Evolutionary conservation across 2,797 vertebrate genomes (phyloP), one percentile per base, ranked within the genome.

Genomic region (Channallabes apus): DNA sequence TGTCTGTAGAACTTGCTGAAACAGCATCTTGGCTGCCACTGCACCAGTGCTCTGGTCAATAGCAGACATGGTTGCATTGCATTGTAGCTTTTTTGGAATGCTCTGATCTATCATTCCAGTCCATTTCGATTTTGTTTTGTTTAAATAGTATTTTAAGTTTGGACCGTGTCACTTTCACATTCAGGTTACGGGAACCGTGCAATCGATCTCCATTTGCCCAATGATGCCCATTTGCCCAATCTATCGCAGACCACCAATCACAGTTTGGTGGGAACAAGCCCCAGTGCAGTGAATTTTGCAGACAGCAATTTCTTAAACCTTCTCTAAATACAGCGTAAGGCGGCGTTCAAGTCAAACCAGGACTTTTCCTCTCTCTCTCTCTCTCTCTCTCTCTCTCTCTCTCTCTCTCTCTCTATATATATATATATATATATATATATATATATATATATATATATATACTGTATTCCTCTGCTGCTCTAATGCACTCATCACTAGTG

Each of bases 1-100:
- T 62, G 24, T n/a, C 58, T 24, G 14, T 41, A 83, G 38, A 38
- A 83, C 75, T 5, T 51, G 82, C 82, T 83, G 58, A 83, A 64
- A 22, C 35, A 65, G 82, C 71, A 46, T 20, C 82, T 32, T 14
- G 56, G 20, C 62, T 80, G 77, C 38, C n/a, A 2, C 67, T 68
- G 32, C 51, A 68, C 35, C 54, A 65, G 29, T 27, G 68, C 29
- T n/a, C 41, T 15, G 61, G 32, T 80, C 65, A 56, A 35, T 62
- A 82, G 69, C 29, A 27, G 73, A 11, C 15, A 32, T 20, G 17
- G 8, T 32, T 58, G 51, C 27, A 58, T 76, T 32, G 51, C n/a
- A 58, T 22, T 18, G 7, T 11, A 56, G 3, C 7, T 12, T 32
- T 22, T 76, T 29, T 58, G 27, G 27, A 77, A 77, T 73, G 41